Evolutionary conservation across 2,797 vertebrate species (phyloP).

Genomic region (Salmo trutta): DNA sequence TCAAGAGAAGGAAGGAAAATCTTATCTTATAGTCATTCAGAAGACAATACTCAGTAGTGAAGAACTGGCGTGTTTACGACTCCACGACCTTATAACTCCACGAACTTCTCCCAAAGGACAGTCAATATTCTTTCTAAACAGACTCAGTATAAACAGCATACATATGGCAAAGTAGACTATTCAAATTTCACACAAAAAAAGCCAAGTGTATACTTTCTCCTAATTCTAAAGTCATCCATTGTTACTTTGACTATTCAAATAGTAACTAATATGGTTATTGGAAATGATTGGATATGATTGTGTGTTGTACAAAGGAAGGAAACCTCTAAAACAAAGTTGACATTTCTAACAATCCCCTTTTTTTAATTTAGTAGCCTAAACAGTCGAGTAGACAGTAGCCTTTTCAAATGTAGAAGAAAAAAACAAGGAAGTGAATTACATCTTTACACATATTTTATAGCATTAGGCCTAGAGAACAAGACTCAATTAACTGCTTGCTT

Average conservation of each 20-base stretch:
- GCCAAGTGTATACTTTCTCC: not conserved
- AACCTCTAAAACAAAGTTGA: not conserved
- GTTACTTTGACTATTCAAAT: not conserved
- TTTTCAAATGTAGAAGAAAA: not conserved
- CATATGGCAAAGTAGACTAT: conserved; percentile 4
- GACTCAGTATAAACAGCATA: not conserved
- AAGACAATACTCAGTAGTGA: not conserved
- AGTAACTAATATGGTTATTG: not conserved
- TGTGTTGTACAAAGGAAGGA: not conserved
- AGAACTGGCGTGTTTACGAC: not conserved
- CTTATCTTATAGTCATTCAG: not conserved
- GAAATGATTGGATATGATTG: not conserved
- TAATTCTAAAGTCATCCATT: not conserved
- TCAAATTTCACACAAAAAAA: conserved; percentile 5
- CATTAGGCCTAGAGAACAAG: not conserved
- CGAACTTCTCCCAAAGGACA: not conserved
- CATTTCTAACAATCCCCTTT: not conserved
- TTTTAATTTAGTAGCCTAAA: not conserved
- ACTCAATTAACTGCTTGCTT: not conserved
- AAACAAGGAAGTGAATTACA: not conserved
- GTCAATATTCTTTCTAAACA: not conserved
- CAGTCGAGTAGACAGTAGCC: not conserved
- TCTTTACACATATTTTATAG: not conserved
- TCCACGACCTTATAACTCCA: not conserved
- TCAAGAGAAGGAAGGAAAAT: not conserved